Evolutionary conservation across 1,140 invertebrate genomes (phyloP), one percentile per base, ranked within the genome.

Genomic region (Sinella curviseta): DNA sequence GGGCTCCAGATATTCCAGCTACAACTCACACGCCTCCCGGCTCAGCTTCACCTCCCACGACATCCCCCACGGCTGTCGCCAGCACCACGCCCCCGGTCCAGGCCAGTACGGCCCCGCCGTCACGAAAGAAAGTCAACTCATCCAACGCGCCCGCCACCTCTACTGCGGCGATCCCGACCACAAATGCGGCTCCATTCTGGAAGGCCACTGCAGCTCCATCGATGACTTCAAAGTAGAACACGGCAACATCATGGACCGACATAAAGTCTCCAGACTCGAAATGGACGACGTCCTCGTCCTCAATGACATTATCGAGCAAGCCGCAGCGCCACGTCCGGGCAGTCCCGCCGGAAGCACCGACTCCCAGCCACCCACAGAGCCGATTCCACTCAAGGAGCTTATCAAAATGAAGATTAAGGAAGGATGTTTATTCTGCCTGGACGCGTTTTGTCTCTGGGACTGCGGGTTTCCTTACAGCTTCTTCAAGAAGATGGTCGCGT

Each of bases 371-470:
- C n/a, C n/a, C n/a, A n/a, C n/a, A n/a, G n/a, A n/a, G n/a, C n/a
- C n/a, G n/a, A n/a, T n/a, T n/a, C n/a, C n/a, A n/a, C n/a, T n/a
- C n/a, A n/a, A n/a, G n/a, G n/a, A n/a, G n/a, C n/a, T n/a, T n/a
- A n/a, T n/a, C n/a, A n/a, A n/a, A n/a, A n/a, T n/a, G n/a, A n/a
- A n/a, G n/a, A n/a, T n/a, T n/a, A n/a, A n/a, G n/a, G n/a, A n/a
- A n/a, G n/a, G n/a, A n/a, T n/a, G n/a, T n/a, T n/a, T n/a, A 16
- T 60, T 60, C 24, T 4, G 8, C 8, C 1, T n/a, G n/a, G 65
- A 97, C 88, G 91, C 96, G 81, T 95, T 97, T 88, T 98, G 96
- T 89, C 94, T 97, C 76, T 99, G 96, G 96, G 95, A 98, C 88
- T 97, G 96, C 89, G 97, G 95, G 88, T 92, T 91, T 89, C 89